phyloP scores from a whole-genome alignment of 2,888 invertebrate species.

The Cataglyphis albicans region DNA sequence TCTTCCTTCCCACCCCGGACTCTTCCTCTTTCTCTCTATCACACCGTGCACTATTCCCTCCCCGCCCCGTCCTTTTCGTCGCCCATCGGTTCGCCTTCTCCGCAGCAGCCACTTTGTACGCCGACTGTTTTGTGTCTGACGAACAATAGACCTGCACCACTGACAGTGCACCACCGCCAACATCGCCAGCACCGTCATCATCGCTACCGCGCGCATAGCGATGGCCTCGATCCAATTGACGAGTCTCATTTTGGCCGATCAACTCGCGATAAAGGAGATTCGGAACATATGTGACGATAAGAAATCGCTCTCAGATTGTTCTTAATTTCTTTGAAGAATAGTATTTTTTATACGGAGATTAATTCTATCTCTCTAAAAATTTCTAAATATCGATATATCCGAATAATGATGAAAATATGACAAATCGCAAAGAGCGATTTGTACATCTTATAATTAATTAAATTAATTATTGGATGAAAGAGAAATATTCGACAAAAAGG shows the following conservation, averaged over 20 bases:
- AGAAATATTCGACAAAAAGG: too few species aligned
- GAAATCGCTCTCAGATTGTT: neutral
- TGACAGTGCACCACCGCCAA: conserved; percentile 73
- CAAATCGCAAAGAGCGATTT: too few species aligned
- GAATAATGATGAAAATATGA: too few species aligned
- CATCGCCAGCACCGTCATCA: conserved; percentile 54
- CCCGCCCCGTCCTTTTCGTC: conserved; percentile 58
- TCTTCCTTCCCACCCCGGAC: conserved; percentile 60
- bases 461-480: too few species aligned
- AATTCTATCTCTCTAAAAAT: too few species aligned
- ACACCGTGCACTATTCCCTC: conserved; percentile 38
- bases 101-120: conserved; percentile 85
- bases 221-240: conserved; percentile 50
- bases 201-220: conserved; percentile 38
- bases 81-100: conserved; percentile 69
- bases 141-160: conserved; percentile 84
- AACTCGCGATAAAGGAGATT: conserved; percentile 30
- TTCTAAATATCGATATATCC: too few species aligned
- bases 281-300: conserved; percentile 8
- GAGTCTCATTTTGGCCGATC: conserved; percentile 33
- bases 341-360: neutral
- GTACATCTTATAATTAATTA: too few species aligned
- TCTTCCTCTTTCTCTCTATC: conserved; percentile 60
- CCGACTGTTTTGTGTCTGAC: conserved; percentile 85
- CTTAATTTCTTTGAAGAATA: neutral